Evolutionary conservation across 1,140 invertebrate genomes (phyloP).

Genomic region (Ditylenchus dipsaci): DNA sequence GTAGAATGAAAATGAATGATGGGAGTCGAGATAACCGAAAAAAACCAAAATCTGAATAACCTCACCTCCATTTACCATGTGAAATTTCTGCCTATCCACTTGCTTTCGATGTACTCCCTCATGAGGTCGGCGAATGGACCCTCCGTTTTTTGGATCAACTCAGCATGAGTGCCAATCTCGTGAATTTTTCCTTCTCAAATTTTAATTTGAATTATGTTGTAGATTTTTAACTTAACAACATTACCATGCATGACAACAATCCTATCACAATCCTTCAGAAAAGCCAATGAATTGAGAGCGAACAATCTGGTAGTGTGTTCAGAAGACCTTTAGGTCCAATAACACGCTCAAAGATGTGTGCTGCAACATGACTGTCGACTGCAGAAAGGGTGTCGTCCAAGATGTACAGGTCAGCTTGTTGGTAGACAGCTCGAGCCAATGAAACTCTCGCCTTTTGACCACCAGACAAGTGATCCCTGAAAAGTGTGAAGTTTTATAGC

Average conservation of each 20-base stretch:
- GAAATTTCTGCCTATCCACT: conserved; percentile 16
- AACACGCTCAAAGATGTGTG: conserved; percentile 61
- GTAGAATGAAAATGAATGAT: too few species aligned
- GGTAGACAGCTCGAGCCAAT: conserved; percentile 60
- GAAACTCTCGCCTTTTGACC: conserved; percentile 66
- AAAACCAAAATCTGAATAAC: too few species aligned
- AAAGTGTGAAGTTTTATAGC: not conserved
- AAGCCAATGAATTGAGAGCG: conserved; percentile 35
- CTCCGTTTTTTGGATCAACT: conserved; percentile 24
- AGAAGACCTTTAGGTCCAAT: conserved; percentile 56
- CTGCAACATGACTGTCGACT: conserved; percentile 58
- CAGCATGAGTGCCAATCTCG: conserved; percentile 27
- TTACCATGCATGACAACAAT: conserved; percentile 38
- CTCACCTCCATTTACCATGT: not conserved
- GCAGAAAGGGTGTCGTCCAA: conserved; percentile 54
- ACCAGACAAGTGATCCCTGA: conserved; percentile 62
- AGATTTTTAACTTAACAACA: not conserved
- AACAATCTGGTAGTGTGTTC: conserved; percentile 39
- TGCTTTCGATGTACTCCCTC: conserved; percentile 24
- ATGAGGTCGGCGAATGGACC: conserved; percentile 34
- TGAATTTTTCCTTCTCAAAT: conserved; percentile 37
- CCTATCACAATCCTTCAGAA: conserved; percentile 27
- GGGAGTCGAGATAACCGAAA: too few species aligned
- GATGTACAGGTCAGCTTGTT: conserved; percentile 51
- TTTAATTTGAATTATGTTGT: not conserved